Conservation (phyloP, 2,113 vertebrate species). For the Erythrocercus mccallii region DNA sequence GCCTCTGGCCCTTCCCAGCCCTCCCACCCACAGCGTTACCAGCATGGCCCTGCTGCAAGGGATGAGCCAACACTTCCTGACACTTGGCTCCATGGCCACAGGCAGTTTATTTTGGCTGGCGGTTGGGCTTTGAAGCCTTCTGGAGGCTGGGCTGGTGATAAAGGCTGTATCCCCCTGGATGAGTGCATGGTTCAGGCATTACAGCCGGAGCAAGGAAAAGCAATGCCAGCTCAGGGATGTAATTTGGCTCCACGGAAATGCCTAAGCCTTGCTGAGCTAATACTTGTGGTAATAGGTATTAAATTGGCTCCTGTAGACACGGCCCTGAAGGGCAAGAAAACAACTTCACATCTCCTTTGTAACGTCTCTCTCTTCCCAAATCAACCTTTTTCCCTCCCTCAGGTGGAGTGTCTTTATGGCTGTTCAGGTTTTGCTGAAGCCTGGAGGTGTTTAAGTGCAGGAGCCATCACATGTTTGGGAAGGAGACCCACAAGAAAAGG, state of each 20-base stretch:
- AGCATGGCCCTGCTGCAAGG: not conserved
- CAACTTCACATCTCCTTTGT: not conserved
- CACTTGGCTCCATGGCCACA: not conserved
- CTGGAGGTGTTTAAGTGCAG: not conserved
- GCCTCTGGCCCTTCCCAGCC: not conserved
- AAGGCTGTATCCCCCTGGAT: not conserved
- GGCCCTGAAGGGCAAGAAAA: slow-evolving; percentile 25
- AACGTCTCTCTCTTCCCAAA: not conserved
- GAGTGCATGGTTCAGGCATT: not conserved
- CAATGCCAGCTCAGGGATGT: not conserved
- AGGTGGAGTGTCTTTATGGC: not conserved
- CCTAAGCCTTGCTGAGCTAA: not conserved
- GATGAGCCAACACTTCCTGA: not conserved
- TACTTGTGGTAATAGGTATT: slow-evolving; percentile 13
- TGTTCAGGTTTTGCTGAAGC: not conserved
- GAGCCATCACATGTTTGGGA: rapidly evolving
- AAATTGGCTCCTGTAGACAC: slow-evolving; percentile 1
- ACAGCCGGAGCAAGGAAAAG: not conserved
- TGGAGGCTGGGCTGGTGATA: not conserved
- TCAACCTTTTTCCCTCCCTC: not conserved
- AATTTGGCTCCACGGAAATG: slow-evolving; percentile 17
- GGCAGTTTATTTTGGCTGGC: not conserved
- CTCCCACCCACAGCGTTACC: not conserved
- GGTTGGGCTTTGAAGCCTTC: not conserved
- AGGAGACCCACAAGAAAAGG: not conserved